Base-by-base conservation (phyloP, 2,888 invertebrate species). In the Pyrocoelia pectoralis region DNA sequence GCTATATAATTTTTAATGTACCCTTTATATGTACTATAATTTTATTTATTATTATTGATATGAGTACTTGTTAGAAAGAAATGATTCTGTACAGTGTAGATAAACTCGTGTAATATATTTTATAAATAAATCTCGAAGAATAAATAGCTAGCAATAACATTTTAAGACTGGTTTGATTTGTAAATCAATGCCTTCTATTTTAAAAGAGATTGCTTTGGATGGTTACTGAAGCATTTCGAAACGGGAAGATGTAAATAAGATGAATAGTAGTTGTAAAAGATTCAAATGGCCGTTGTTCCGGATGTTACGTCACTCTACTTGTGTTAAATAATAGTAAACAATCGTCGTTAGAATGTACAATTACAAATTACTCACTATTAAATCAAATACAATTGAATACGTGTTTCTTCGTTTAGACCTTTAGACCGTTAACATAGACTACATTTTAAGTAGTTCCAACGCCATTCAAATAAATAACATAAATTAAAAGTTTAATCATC, bases 21-120 rank as follows among this genome's bases (percentile, higher is more conserved):
- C 76, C 69, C 76, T 77, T 78, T 80, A 76, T 76, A 75, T 76
- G 74, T 76, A 74, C 71, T 72, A 67, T 69, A 69, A 68, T 70
- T 61, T 66, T 69, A 69, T 69, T 69, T 68, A 69, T 69, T 69
- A 67, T 51, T 66, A 77, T 6, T 6, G 24, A 24, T 24, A 77
- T 77, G 78, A 77, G 76, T 76, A 74, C 72, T 79, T 75, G 73
- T 75, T 77, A 73, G 74, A 70, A 70, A 72, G 71, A 69, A 69
- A 71, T 68, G 70, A 70, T 74, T 78, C 75, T 82, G 82, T 82
- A 82, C 81, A 82, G 81, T 82, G 82, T 82, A 82, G 82, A 82
- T 82, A 82, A 46, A 77, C 80, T 79, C 79, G 80, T 82, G 82
- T 82, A 82, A 81, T 78, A 81, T 81, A 82, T 82, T 82, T 82